These are phyloP conservation scores for Drosophila koepferae DNA, from an alignment of 2,888 invertebrate genomes.

Conservation along the genomic window DNA sequence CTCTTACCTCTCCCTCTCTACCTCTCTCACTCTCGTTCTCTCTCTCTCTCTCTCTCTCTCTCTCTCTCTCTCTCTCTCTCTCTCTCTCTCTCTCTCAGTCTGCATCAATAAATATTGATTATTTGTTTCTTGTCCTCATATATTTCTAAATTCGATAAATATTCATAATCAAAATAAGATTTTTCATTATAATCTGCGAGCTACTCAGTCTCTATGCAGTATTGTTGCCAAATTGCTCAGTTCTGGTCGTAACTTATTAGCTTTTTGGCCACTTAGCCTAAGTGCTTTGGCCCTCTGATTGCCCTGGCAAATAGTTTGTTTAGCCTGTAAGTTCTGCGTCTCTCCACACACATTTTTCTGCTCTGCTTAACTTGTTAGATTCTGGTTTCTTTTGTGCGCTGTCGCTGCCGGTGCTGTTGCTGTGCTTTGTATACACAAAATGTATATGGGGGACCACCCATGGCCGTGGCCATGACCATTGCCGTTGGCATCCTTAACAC, in stretches of 20 bases:
- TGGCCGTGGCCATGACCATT: constrained; percentile 38
- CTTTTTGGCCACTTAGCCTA: constrained; percentile 41
- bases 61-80: too few relatives aligned
- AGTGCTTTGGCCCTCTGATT: constrained; percentile 46
- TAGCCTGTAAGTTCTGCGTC: constrained; percentile 14
- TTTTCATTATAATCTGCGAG: too few relatives aligned
- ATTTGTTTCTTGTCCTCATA: too few relatives aligned
- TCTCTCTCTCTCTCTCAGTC: too few relatives aligned
- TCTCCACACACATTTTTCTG: constrained; percentile 5
- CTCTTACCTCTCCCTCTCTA: too few relatives aligned
- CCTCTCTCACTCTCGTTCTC: too few relatives aligned
- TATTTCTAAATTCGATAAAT: too few relatives aligned
- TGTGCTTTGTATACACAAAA: constrained; percentile 2
- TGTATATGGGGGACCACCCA: constrained; percentile 42
- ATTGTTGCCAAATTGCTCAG: constrained; percentile 34
- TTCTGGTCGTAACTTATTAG: constrained; percentile 37
- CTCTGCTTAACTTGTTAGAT: constrained; percentile 19
- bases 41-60: too few relatives aligned
- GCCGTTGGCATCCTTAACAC: constrained; percentile 18
- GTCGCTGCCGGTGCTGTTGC: constrained; percentile 1
- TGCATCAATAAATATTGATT: too few relatives aligned
- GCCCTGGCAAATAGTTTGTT: constrained; percentile 33
- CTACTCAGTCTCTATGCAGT: too few relatives aligned
- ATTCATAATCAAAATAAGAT: too few relatives aligned
- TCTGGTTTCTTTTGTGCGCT: constrained; percentile 33